Evolutionary conservation across 92 coral and sea anemone species (phyloP).

Genomic region (Palythoa grandis): DNA sequence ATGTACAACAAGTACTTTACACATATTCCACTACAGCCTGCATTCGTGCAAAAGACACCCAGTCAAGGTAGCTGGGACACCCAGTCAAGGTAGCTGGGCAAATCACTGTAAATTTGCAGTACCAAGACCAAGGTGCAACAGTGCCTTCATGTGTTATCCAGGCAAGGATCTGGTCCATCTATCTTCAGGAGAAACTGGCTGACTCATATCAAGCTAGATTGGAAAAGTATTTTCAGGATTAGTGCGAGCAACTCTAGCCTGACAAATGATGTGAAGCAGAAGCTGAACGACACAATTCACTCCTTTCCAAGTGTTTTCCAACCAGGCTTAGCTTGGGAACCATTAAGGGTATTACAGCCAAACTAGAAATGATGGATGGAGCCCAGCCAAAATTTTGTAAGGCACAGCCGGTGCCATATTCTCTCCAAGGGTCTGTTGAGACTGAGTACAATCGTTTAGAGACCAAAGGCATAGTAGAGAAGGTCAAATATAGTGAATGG

Average conservation of each 20-base stretch:
- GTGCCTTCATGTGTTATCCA: slow-evolving; percentile 25
- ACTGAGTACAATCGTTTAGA: slow-evolving; percentile 48
- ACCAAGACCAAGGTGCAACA: slow-evolving; percentile 26
- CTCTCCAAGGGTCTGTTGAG: slow-evolving; percentile 40
- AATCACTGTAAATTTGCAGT: not conserved
- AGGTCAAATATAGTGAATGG: slow-evolving; percentile 51
- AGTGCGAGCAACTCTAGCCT: too few relatives aligned
- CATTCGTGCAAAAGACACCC: slow-evolving; percentile 47
- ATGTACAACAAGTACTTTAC: slow-evolving; percentile 36
- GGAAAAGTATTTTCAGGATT: slow-evolving; percentile 40
- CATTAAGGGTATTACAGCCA: slow-evolving; percentile 50
- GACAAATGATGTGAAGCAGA: not conserved
- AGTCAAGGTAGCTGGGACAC: too few relatives aligned
- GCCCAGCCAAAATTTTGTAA: slow-evolving; percentile 55
- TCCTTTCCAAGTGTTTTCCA: slow-evolving; percentile 21
- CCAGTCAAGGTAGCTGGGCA: slow-evolving; percentile 46
- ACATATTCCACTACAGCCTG: slow-evolving; percentile 35
- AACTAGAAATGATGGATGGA: slow-evolving; percentile 34
- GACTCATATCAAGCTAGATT: slow-evolving; percentile 12
- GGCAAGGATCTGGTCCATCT: slow-evolving; percentile 43
- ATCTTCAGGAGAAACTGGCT: slow-evolving; percentile 53
- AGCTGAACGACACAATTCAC: slow-evolving; percentile 24
- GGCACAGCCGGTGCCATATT: slow-evolving; percentile 45
- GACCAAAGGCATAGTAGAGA: slow-evolving; percentile 30
- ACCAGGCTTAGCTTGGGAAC: not conserved